Conservation (phyloP, 1,140 invertebrate genomes). For the Lepidostoma basale region DNA sequence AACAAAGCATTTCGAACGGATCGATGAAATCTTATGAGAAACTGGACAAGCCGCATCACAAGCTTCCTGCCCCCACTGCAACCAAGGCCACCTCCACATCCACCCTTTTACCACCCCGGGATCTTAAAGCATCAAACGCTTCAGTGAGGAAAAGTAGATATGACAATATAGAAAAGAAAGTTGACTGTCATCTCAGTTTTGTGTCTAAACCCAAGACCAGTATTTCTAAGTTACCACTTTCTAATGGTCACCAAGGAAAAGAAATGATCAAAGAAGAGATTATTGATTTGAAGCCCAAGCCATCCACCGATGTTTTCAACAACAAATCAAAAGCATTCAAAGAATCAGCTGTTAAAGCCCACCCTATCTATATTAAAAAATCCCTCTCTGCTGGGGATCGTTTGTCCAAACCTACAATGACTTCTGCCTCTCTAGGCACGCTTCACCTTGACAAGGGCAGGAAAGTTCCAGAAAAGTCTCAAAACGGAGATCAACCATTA, state of each 20-base stretch:
- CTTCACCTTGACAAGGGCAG: not conserved
- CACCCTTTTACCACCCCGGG: too few species aligned
- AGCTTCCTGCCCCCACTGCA: not conserved
- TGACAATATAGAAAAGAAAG: slow-evolving; percentile 1
- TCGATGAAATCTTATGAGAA: not conserved
- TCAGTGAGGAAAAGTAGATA: not conserved
- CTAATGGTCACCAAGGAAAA: not conserved
- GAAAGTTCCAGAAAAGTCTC: not conserved
- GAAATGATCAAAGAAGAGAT: not conserved
- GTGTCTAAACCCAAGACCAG: not conserved
- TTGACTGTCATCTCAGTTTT: not conserved
- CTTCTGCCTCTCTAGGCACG: not conserved
- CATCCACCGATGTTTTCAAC: not conserved
- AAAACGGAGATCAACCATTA: not conserved
- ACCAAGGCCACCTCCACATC: not conserved
- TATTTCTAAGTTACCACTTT: not conserved
- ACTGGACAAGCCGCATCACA: not conserved
- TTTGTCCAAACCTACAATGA: slow-evolving; percentile 15
- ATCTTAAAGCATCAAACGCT: not conserved
- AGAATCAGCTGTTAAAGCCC: too few species aligned
- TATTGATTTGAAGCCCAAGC: not conserved
- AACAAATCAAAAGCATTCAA: too few species aligned
- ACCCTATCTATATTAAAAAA: too few species aligned
- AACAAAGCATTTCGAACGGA: not conserved
- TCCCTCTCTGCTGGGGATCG: slow-evolving; percentile 19